These are phyloP conservation scores for Galeopterus variegatus DNA, from an alignment of 2,113 vertebrate genomes.

Conservation along the genomic window DNA sequence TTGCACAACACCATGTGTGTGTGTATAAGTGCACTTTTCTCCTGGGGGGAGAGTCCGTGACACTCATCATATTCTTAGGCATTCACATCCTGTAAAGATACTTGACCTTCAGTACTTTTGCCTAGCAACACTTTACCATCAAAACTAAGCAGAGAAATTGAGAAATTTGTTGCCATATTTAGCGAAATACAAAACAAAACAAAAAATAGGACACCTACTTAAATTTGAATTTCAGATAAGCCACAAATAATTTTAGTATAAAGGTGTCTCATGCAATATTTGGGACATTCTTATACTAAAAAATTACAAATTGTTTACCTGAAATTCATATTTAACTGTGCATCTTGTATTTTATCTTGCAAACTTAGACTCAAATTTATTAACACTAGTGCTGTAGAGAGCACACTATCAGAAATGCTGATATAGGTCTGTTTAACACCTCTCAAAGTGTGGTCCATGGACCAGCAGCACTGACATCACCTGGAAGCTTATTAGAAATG, in stretches of 20 bases:
- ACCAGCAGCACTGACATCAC: not conserved
- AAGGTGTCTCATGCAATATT: not conserved
- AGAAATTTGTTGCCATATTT: not conserved
- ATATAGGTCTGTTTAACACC: not conserved
- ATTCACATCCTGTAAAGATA: not conserved
- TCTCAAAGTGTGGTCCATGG: not conserved
- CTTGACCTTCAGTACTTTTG: not conserved
- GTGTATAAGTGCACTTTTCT: not conserved
- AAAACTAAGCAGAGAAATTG: not conserved
- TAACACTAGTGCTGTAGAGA: not conserved
- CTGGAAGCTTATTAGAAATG: not conserved
- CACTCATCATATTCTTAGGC: not conserved
- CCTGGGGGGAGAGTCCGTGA: not conserved
- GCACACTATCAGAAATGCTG: not conserved
- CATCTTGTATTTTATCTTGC: not conserved
- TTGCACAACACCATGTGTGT: not conserved
- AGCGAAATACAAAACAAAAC: constrained; percentile 7
- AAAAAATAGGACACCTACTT: not conserved
- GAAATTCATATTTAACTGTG: not conserved
- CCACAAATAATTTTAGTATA: not conserved
- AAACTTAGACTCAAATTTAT: not conserved
- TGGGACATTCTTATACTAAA: not conserved
- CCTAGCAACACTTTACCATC: not conserved
- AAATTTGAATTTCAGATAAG: constrained; percentile 27
- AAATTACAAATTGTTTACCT: constrained; percentile 30